phyloP scores from a whole-genome alignment of 2,113 vertebrate species.

The Penelope pileata region DNA sequence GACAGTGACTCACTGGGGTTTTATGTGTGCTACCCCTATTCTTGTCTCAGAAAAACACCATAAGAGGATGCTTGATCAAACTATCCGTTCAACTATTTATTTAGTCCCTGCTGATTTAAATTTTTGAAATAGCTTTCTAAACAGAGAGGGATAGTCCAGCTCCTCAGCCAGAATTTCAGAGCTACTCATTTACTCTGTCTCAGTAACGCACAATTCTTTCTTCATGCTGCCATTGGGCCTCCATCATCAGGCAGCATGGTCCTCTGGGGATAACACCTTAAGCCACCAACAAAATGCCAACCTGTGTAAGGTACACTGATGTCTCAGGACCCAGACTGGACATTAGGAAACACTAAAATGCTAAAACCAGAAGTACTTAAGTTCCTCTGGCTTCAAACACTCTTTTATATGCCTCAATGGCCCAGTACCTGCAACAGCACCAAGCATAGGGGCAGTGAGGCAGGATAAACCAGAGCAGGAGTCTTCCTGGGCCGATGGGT shows the following conservation, averaged over 20 bases:
- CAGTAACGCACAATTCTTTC: neutral
- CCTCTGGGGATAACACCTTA: neutral
- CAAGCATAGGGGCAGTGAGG: neutral
- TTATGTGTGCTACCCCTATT: conserved; percentile 13
- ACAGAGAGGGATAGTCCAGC: conserved; percentile 8
- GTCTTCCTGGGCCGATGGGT: neutral
- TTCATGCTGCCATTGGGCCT: neutral
- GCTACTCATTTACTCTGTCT: neutral
- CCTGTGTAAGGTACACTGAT: neutral
- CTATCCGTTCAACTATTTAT: conserved; percentile 49
- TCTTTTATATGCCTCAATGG: neutral
- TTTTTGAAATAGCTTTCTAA: conserved; percentile 65
- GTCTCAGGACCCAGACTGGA: neutral
- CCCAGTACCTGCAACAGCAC: neutral
- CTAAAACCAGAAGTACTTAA: neutral
- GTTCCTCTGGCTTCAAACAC: neutral
- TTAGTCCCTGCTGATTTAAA: conserved; percentile 21
- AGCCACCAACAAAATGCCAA: neutral
- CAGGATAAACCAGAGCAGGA: neutral
- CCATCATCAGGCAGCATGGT: neutral
- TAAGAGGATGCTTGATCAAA: conserved; percentile 55
- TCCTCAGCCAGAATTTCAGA: neutral
- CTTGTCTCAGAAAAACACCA: conserved; percentile 43
- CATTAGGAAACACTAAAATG: neutral
- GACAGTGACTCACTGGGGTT: neutral